Evolutionary conservation across 1,140 invertebrate genomes (phyloP).

Genomic region (Platyura marginata): DNA sequence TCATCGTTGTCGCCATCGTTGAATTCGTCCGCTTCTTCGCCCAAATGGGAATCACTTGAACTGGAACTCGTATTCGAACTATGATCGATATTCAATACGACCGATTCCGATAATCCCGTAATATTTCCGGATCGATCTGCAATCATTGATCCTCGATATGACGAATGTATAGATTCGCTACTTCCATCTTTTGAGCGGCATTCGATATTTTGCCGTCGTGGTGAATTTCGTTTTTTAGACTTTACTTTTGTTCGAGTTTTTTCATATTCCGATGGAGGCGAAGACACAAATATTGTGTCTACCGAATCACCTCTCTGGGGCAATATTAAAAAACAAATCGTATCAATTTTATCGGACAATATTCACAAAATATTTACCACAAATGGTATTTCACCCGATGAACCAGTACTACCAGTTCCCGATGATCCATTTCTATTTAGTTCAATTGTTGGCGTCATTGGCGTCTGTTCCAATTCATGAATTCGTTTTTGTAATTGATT

Average conservation of each 20-base stretch:
- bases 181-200: slow-evolving; percentile 25
- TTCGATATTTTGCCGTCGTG: neutral
- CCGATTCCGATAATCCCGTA: slow-evolving; percentile 13
- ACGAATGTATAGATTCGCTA: slow-evolving; percentile 21
- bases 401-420: slow-evolving; percentile 14
- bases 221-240: slow-evolving; percentile 1
- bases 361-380: slow-evolving; percentile 31
- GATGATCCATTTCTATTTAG: slow-evolving; percentile 4
- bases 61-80: slow-evolving; percentile 19
- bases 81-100: slow-evolving; percentile 21
- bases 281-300: slow-evolving; percentile 36
- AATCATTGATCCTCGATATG: slow-evolving; percentile 8
- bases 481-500: slow-evolving; percentile 50
- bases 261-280: slow-evolving; percentile 24
- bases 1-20: slow-evolving; percentile 6
- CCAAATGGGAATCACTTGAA: slow-evolving; percentile 12
- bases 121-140: slow-evolving; percentile 17
- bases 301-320: slow-evolving; percentile 34
- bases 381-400: slow-evolving; percentile 27
- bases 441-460: slow-evolving; percentile 15
- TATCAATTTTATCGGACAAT: neutral
- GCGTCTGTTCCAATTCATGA: slow-evolving; percentile 38
- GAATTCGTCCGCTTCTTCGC: slow-evolving; percentile 12
- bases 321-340: slow-evolving; percentile 2
- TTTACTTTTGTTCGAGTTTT: slow-evolving; percentile 8